Base-by-base conservation (phyloP, 2,797 vertebrate species). In the Eupleurogrammus muticus region DNA sequence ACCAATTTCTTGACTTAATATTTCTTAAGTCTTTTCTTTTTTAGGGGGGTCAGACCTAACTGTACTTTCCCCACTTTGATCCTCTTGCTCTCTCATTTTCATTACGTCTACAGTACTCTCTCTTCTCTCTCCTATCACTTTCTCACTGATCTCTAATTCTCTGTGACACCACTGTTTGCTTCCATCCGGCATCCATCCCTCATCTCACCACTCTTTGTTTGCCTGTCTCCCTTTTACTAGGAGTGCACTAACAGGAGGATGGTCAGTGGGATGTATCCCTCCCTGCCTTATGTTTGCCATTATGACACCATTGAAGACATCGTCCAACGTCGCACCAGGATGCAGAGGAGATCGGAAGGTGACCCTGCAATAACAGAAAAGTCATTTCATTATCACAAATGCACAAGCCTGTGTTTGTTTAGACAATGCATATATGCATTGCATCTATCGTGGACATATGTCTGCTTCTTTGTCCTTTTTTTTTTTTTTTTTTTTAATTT, bases 181-280 rank as follows among this genome's bases (percentile, higher is more conserved):
- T n/a, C 19, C 2, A 44, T 24, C 12, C 5, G 63, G 19, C 35
- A 60, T 48, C 24, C 48, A 35, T 65, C 20, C n/a, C 48, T 14
- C 0, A 48, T 19, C 2, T 49, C 54, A 64, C 23, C 9, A 49
- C 9, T 75, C 55, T 24, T 40, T 59, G 13, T 66, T 36, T 44
- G 13, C 19, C 16, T 59, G 13, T 14, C 5, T 54, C 19, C 20
- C 12, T 13, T 9, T 12, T 35, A 49, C 16, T 63, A 93, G 92
- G 90, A 92, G 40, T 93, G 92, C 75, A 57, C 60, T 11, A 77
- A 55, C 54, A 90, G 66, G 64, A 90, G 87, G 75, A 92, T 92
- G 89, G 28, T 83, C 56, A 87, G 85, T 23, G 88, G 91, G n/a
- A 88, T 69, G 5, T 92, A 77, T 70, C 71, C 80, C 4, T 79